phyloP scores from a whole-genome alignment of 2,797 vertebrate species.

The Chaenodraco wilsoni region DNA sequence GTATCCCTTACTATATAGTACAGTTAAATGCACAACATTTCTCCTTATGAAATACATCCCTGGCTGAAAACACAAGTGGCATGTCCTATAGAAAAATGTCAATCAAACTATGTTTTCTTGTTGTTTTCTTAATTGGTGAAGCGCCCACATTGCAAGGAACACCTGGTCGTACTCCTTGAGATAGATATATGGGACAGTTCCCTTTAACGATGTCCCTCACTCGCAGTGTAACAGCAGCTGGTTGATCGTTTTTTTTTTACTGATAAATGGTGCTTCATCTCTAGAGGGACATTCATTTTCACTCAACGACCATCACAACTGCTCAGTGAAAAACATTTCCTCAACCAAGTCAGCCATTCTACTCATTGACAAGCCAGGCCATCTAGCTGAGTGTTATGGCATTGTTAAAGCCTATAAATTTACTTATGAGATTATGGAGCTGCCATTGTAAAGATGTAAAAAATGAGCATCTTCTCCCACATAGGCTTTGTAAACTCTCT shows the following conservation, averaged over 20 bases:
- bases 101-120: neutral
- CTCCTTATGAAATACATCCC: neutral
- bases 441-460: constrained; percentile 58
- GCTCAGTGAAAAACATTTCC: constrained; percentile 41
- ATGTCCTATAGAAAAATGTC: neutral
- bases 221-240: constrained; percentile 38
- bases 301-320: constrained; percentile 53
- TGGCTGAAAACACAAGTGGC: neutral
- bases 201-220: constrained; percentile 31
- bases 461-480: constrained; percentile 33
- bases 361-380: constrained; percentile 46
- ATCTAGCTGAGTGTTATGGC: constrained; percentile 58
- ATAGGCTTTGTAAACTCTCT: constrained; percentile 29
- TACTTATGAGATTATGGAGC: constrained; percentile 58
- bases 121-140: neutral
- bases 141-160: neutral
- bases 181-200: constrained; percentile 38
- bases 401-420: constrained; percentile 62
- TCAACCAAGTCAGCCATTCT: constrained; percentile 46
- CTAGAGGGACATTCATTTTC: constrained; percentile 44
- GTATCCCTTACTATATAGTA: too few relatives aligned
- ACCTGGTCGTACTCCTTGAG: constrained; percentile 26
- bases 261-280: constrained; percentile 47
- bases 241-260: constrained; percentile 40
- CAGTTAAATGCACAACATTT: too few relatives aligned